Conservation (phyloP, 2,797 vertebrate genomes). For the Sciaenops ocellatus region DNA sequence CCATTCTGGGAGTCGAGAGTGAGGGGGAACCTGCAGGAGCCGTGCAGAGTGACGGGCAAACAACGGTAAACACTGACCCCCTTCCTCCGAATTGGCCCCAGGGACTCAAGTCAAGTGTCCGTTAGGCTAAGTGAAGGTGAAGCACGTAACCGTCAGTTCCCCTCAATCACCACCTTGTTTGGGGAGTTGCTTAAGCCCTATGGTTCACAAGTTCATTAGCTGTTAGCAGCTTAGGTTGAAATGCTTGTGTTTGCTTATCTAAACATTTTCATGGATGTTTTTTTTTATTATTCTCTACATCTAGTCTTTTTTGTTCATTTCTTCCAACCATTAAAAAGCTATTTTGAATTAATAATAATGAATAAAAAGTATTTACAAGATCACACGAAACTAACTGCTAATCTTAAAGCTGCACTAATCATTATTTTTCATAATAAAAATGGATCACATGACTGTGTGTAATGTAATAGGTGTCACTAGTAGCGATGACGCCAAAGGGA, state of each 20-base stretch:
- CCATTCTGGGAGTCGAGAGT: slow-evolving; percentile 52
- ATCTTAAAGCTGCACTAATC: neutral
- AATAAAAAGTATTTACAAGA: too few species aligned
- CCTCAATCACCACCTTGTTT: slow-evolving; percentile 74
- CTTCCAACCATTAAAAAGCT: neutral
- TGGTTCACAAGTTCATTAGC: slow-evolving; percentile 74
- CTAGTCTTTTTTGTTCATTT: neutral
- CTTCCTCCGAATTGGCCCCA: slow-evolving; percentile 65
- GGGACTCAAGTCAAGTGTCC: slow-evolving; percentile 79
- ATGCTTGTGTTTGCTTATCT: neutral
- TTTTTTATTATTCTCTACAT: neutral
- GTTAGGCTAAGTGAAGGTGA: slow-evolving; percentile 83
- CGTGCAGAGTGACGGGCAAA: slow-evolving; percentile 77
- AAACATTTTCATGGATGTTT: neutral
- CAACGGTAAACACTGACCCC: slow-evolving; percentile 78
- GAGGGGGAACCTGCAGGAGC: slow-evolving; percentile 58
- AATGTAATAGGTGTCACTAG: neutral
- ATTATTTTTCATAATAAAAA: neutral
- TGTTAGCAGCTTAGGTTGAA: slow-evolving; percentile 13
- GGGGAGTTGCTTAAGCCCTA: slow-evolving; percentile 40
- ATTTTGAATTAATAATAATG: neutral
- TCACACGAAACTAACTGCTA: neutral
- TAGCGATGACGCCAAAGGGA: neutral
- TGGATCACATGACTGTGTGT: neutral
- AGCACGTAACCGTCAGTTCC: slow-evolving; percentile 76